phyloP scores from a whole-genome alignment of 2,113 vertebrate species.

The Zapus hudsonius region DNA sequence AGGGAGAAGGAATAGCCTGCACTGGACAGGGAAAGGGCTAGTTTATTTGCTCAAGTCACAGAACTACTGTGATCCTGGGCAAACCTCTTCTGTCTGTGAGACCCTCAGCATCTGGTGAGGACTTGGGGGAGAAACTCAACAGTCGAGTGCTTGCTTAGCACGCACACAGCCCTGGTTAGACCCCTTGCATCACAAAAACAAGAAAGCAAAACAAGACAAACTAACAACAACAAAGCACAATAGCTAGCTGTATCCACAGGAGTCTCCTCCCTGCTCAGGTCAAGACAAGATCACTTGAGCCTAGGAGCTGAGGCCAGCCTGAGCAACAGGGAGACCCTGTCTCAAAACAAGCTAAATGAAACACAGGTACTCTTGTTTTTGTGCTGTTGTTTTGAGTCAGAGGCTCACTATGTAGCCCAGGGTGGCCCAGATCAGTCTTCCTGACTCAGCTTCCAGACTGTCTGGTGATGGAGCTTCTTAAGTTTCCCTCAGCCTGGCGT shows the following conservation, averaged over 20 bases:
- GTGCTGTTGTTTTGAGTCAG: neutral
- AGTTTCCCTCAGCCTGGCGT: neutral
- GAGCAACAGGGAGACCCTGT: too few species aligned
- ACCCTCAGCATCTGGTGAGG: neutral
- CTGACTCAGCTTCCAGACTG: neutral
- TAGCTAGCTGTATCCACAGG: too few species aligned
- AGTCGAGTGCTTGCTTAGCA: neutral
- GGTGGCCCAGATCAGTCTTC: neutral
- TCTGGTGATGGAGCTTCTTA: neutral
- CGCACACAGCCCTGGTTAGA: neutral
- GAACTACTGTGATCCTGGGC: neutral
- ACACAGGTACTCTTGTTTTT: too few species aligned
- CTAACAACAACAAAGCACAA: too few species aligned
- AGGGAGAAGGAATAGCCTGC: neutral
- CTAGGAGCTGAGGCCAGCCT: too few species aligned
- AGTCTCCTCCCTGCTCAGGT: neutral
- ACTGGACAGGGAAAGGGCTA: neutral
- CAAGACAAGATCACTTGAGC: neutral
- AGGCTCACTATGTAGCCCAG: neutral
- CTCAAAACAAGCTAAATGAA: too few species aligned
- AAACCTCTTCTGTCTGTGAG: constrained; percentile 14
- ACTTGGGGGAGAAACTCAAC: neutral
- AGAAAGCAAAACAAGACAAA: too few species aligned
- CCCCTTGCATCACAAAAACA: neutral
- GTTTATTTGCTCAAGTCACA: neutral